These are phyloP conservation scores for silkworm (Bombyx mori) DNA, from an alignment of 1,140 invertebrate genomes.

Conservation along the genomic window DNA sequence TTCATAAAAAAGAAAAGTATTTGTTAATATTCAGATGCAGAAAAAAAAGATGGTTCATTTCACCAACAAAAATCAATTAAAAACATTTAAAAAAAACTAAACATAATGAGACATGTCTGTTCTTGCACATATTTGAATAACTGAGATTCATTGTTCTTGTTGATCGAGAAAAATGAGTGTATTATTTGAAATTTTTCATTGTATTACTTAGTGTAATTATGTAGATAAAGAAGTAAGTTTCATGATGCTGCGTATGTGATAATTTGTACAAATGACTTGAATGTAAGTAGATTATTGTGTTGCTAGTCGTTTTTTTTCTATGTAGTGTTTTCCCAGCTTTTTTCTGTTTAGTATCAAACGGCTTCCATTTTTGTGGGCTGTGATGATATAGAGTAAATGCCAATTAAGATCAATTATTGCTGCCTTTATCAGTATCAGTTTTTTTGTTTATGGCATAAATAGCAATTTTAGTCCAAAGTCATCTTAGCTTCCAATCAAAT, in stretches of 20 bases:
- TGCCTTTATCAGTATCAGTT: too few relatives aligned
- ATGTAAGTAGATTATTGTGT: slow-evolving; percentile 27
- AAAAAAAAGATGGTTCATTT: too few relatives aligned
- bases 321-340: slow-evolving; percentile 1
- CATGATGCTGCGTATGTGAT: slow-evolving; percentile 31
- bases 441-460: too few relatives aligned
- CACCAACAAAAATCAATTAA: too few relatives aligned
- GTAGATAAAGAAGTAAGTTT: background rate
- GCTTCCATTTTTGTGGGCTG: too few relatives aligned
- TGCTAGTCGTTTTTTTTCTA: background rate
- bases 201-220: slow-evolving; percentile 29
- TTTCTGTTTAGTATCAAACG: too few relatives aligned
- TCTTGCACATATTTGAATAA: slow-evolving; percentile 51
- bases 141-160: background rate
- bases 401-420: too few relatives aligned
- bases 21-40: too few relatives aligned
- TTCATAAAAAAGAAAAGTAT: slow-evolving; percentile 26
- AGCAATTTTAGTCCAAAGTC: too few relatives aligned
- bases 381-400: too few relatives aligned
- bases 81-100: too few relatives aligned
- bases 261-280: slow-evolving; percentile 61
- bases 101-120: slow-evolving; percentile 20
- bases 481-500: background rate
- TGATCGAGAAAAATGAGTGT: background rate
- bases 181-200: slow-evolving; percentile 2